Evolutionary conservation across 2,113 vertebrate species (phyloP).

Genomic region (Drymodes brunneopygia): DNA sequence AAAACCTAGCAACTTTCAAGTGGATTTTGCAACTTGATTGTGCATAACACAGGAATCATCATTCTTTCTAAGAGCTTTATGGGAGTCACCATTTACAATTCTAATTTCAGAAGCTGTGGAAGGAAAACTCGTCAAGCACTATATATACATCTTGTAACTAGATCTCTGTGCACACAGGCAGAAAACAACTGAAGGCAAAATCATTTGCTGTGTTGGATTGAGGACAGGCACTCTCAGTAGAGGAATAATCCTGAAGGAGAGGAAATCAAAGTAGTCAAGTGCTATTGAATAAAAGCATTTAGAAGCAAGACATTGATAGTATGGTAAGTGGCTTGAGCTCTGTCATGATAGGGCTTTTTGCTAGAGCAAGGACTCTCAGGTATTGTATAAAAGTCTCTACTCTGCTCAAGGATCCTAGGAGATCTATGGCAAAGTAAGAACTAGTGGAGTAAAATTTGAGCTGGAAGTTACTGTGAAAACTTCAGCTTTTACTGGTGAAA

Average conservation of each 20-base stretch:
- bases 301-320: neutral
- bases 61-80: neutral
- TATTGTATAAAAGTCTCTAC: neutral
- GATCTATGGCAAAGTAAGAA: neutral
- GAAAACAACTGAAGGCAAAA: neutral
- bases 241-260: neutral
- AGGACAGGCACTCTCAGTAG: neutral
- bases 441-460: neutral
- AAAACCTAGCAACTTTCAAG: neutral
- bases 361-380: neutral
- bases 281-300: neutral
- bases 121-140: neutral
- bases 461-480: neutral
- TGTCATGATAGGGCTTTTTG: neutral
- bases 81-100: neutral
- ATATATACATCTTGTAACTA: neutral
- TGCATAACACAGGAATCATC: neutral
- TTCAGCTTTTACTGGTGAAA: neutral
- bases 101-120: neutral
- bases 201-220: neutral
- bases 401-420: neutral
- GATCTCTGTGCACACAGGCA: fast-evolving
- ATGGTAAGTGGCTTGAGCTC: neutral
- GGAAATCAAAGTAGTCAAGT: neutral
- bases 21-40: neutral